Percentiles rank a stretch among this genome's conserved stretches.
Conservation (phyloP, 1,140 invertebrate species). For the Ctenoplectra terminalis region DNA sequence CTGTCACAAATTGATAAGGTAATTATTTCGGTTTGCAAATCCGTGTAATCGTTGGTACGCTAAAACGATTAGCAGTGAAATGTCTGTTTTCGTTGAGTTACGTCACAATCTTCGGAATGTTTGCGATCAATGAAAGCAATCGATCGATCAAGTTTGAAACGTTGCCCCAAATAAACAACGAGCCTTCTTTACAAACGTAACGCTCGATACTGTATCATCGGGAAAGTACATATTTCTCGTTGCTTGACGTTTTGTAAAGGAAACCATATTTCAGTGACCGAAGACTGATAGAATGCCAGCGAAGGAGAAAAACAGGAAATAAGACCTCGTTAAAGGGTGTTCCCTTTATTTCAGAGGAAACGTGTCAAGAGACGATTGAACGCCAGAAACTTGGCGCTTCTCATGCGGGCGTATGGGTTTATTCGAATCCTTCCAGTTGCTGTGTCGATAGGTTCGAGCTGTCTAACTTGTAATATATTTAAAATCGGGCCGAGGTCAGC, state of each 20-base stretch:
- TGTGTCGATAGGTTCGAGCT: conserved; percentile 4
- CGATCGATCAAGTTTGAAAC: too few species aligned
- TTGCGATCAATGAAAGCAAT: background rate
- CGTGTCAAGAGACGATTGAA: conserved; percentile 16
- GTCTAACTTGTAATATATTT: conserved; percentile 40
- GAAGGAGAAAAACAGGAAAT: background rate
- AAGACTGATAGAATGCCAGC: background rate
- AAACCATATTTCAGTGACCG: background rate
- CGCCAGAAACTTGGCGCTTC: conserved; percentile 32
- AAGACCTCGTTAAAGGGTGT: background rate
- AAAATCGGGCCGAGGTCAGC: conserved; percentile 49
- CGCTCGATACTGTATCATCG: background rate
- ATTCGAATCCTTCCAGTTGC: conserved; percentile 55
- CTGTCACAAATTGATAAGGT: conserved; percentile 44
- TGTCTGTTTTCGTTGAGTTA: background rate
- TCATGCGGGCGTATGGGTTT: conserved; percentile 47
- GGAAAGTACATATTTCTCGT: background rate
- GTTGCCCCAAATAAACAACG: background rate
- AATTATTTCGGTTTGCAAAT: conserved; percentile 35
- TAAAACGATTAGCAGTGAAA: too few species aligned
- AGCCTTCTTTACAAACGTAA: background rate
- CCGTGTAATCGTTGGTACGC: too few species aligned
- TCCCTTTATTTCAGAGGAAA: background rate
- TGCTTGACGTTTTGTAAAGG: background rate
- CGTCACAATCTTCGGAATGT: too few species aligned